These are phyloP conservation scores for Cataglyphis altisquamis DNA, from an alignment of 2,888 invertebrate species.

Conservation along the genomic window DNA sequence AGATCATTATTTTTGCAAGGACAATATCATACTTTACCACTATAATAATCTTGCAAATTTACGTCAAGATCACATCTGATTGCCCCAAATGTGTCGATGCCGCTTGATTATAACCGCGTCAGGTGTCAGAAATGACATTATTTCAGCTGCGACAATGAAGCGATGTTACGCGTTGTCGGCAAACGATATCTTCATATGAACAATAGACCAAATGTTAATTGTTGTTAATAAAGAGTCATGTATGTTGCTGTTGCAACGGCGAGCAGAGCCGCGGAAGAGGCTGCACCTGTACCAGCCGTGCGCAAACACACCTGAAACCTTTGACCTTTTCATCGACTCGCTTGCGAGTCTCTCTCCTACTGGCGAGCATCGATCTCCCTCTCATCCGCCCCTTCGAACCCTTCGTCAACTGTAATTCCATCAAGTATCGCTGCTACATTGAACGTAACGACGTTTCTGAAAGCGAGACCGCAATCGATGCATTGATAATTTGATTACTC, in stretches of 20 bases:
- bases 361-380: conserved; percentile 71
- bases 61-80: background rate
- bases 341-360: conserved; percentile 63
- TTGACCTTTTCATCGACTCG: conserved; percentile 78
- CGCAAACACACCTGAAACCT: conserved; percentile 79
- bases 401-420: conserved; percentile 67
- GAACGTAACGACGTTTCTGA: conserved; percentile 33
- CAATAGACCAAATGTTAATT: conserved; percentile 84
- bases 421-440: conserved; percentile 55
- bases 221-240: conserved; percentile 86
- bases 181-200: conserved; percentile 61
- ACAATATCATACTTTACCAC: background rate
- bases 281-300: conserved; percentile 80
- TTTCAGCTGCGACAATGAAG: background rate
- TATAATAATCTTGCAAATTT: conserved; percentile 32
- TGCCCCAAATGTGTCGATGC: background rate
- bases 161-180: background rate
- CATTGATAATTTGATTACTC: conserved; percentile 13
- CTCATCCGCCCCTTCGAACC: conserved; percentile 61
- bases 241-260: conserved; percentile 86
- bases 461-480: background rate
- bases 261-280: conserved; percentile 85
- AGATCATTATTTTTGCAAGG: conserved; percentile 24
- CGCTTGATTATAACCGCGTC: background rate
- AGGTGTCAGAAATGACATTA: background rate